phyloP scores from a whole-genome alignment of 2,888 invertebrate species.

The Pilophorus perplexus region DNA sequence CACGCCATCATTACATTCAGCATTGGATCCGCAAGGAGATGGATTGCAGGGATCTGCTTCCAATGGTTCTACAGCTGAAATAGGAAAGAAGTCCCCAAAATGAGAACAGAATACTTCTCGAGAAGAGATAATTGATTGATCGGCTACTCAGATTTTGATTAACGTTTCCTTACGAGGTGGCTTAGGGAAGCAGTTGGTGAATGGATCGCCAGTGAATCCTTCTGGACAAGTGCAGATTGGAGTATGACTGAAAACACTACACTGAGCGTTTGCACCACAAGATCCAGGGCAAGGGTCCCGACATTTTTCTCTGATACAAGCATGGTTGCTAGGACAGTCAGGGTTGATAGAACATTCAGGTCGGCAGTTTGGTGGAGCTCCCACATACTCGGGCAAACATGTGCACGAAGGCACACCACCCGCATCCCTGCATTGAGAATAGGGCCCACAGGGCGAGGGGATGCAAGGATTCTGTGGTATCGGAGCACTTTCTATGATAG shows the following conservation, averaged over 20 bases:
- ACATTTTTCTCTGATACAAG: slow-evolving; percentile 73
- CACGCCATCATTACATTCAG: slow-evolving; percentile 56
- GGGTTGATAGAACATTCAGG: slow-evolving; percentile 84
- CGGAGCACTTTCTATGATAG: slow-evolving; percentile 25
- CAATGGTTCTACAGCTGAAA: slow-evolving; percentile 50
- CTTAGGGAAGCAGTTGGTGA: slow-evolving; percentile 55
- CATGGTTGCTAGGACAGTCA: slow-evolving; percentile 72
- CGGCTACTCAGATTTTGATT: no score
- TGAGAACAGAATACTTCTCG: no score
- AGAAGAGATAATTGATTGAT: no score
- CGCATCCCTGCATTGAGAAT: slow-evolving; percentile 72
- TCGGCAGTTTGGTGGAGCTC: slow-evolving; percentile 76
- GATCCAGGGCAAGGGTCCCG: slow-evolving; percentile 75
- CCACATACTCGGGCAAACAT: slow-evolving; percentile 76
- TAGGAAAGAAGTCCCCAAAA: not conserved
- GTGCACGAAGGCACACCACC: slow-evolving; percentile 77
- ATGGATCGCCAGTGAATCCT: slow-evolving; percentile 61
- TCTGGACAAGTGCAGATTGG: slow-evolving; percentile 60
- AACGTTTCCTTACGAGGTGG: slow-evolving; percentile 59
- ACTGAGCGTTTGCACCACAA: slow-evolving; percentile 70
- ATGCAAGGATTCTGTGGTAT: slow-evolving; percentile 66
- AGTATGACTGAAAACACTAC: slow-evolving; percentile 61
- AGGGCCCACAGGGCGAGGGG: slow-evolving; percentile 83
- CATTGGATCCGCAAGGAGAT: slow-evolving; percentile 70
- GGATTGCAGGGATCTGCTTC: slow-evolving; percentile 60